These are phyloP conservation scores for Darevskia mixta DNA, from an alignment of 2,797 vertebrate species.

Conservation along the genomic window DNA sequence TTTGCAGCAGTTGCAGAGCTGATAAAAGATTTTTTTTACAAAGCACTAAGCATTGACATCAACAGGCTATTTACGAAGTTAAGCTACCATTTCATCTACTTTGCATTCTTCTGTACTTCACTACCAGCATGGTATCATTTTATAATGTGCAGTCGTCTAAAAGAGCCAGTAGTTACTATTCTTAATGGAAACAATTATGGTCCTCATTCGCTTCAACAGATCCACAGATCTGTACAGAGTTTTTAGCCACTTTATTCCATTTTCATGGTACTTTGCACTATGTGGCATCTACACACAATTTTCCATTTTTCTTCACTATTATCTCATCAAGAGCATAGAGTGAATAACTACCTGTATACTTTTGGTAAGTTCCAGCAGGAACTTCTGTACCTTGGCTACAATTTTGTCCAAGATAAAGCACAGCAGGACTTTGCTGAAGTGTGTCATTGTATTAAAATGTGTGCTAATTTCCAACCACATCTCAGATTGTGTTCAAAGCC, in stretches of 20 bases:
- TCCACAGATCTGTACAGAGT: not conserved
- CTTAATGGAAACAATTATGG: not conserved
- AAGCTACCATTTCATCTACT: too few species aligned
- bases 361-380: not conserved
- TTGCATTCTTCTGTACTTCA: not conserved
- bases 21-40: not conserved
- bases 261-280: not conserved
- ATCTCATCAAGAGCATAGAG: not conserved
- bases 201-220: not conserved
- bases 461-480: not conserved
- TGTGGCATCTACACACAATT: not conserved
- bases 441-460: not conserved
- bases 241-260: not conserved
- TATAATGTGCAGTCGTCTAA: not conserved
- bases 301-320: not conserved
- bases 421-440: not conserved
- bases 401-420: conserved; percentile 18
- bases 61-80: not conserved
- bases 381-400: not conserved
- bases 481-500: not conserved
- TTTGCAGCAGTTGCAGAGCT: not conserved
- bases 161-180: not conserved
- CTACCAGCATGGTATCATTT: not conserved
- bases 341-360: not conserved
- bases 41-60: not conserved